These are phyloP conservation scores for Mantis religiosa DNA, from an alignment of 2,888 invertebrate genomes.

Conservation along the genomic window DNA sequence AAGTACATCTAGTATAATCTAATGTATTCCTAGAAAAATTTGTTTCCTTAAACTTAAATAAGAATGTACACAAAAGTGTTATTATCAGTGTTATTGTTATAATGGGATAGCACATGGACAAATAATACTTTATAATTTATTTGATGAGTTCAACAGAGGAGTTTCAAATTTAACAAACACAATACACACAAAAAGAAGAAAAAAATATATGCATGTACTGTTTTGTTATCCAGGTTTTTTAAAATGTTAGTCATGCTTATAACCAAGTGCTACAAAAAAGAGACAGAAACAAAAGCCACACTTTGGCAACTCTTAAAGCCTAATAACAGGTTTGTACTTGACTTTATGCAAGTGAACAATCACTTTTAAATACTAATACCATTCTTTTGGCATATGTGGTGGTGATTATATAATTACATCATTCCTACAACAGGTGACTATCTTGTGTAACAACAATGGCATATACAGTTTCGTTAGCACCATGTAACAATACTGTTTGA, in stretches of 20 bases:
- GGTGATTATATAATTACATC: slow-evolving; percentile 27
- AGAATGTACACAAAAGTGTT: not conserved
- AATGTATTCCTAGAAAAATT: not conserved
- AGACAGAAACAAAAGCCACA: slow-evolving; percentile 19
- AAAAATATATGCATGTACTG: not conserved
- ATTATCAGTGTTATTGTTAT: not conserved
- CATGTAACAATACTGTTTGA: slow-evolving; percentile 20
- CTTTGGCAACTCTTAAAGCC: slow-evolving; percentile 31
- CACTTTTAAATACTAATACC: slow-evolving; percentile 24
- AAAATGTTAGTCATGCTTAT: not conserved
- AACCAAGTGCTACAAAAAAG: not conserved
- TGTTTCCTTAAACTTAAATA: not conserved
- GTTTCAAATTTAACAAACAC: not conserved
- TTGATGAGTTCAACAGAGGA: slow-evolving; percentile 3
- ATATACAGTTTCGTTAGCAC: slow-evolving; percentile 18
- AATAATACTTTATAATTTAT: not conserved
- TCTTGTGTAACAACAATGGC: slow-evolving; percentile 28
- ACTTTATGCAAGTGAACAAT: slow-evolving; percentile 28
- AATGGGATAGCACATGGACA: not conserved
- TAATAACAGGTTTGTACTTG: slow-evolving; percentile 33
- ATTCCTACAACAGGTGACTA: slow-evolving; percentile 29
- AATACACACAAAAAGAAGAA: not conserved
- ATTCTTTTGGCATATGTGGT: slow-evolving; percentile 23
- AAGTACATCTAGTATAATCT: not conserved
- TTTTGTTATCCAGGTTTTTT: not conserved